Percentiles rank a stretch among this genome's conserved stretches.
These are phyloP conservation scores for Glareola pratincola DNA, from an alignment of 2,113 vertebrate species.

Conservation along the genomic window DNA sequence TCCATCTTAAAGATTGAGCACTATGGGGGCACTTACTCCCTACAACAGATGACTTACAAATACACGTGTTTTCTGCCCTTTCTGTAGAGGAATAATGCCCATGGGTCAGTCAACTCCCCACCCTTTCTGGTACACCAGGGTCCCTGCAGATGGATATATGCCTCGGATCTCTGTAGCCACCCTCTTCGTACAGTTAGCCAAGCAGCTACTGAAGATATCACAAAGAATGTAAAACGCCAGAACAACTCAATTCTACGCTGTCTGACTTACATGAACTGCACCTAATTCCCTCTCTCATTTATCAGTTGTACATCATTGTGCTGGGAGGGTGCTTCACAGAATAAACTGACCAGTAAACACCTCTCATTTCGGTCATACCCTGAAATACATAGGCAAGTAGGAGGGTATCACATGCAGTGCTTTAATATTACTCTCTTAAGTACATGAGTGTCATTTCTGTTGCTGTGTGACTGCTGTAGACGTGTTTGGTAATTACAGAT, in stretches of 20 bases:
- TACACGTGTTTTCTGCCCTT: not conserved
- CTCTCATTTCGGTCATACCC: not conserved
- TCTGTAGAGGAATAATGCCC: not conserved
- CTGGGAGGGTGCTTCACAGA: not conserved
- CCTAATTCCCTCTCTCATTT: not conserved
- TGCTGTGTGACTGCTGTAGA: slow-evolving; percentile 37
- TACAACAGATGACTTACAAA: not conserved
- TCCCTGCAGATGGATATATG: not conserved
- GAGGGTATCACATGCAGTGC: not conserved
- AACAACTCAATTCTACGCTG: rapidly evolving
- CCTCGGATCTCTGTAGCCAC: rapidly evolving
- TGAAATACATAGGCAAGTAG: not conserved
- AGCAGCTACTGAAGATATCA: not conserved
- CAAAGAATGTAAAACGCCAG: not conserved
- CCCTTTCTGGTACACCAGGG: not conserved
- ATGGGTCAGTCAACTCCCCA: not conserved
- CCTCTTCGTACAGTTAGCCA: not conserved
- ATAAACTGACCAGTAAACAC: slow-evolving; percentile 2
- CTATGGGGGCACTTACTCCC: not conserved
- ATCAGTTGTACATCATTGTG: not conserved
- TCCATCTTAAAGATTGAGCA: not conserved
- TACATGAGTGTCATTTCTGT: slow-evolving; percentile 21
- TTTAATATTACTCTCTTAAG: not conserved
- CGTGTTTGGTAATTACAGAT: slow-evolving; percentile 61
- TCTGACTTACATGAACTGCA: not conserved